phyloP scores from a whole-genome alignment of 2,888 invertebrate species.

The Agrotis segetum region DNA sequence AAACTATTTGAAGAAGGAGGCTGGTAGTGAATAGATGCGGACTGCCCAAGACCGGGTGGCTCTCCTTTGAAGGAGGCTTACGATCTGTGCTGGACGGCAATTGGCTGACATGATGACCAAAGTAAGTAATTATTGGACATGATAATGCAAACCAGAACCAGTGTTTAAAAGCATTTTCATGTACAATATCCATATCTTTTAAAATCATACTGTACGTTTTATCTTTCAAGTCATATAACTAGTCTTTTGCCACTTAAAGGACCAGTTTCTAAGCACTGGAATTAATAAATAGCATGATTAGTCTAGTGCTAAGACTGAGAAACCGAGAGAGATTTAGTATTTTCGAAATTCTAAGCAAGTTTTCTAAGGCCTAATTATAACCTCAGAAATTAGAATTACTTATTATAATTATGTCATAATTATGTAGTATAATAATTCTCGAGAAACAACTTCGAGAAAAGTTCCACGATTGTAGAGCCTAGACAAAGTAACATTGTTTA shows the following conservation, averaged over 20 bases:
- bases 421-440: too few species aligned
- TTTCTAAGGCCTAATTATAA: constrained; percentile 15
- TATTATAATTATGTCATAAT: too few species aligned
- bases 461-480: neutral
- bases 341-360: neutral
- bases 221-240: neutral
- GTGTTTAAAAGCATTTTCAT: neutral
- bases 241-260: neutral
- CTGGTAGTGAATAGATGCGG: too few species aligned
- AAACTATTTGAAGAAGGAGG: too few species aligned
- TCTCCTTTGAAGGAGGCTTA: too few species aligned
- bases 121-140: neutral
- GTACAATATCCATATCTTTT: neutral
- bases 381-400: neutral
- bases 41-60: too few species aligned
- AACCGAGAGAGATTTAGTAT: neutral
- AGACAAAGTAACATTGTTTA: neutral
- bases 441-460: neutral
- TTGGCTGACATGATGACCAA: neutral
- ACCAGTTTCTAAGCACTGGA: constrained; percentile 22
- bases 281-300: neutral
- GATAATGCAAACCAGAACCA: neutral
- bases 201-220: neutral
- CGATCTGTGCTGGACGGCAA: too few species aligned
- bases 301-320: neutral